These are phyloP conservation scores for Ophion costatus DNA, from an alignment of 2,888 invertebrate species.

Conservation along the genomic window DNA sequence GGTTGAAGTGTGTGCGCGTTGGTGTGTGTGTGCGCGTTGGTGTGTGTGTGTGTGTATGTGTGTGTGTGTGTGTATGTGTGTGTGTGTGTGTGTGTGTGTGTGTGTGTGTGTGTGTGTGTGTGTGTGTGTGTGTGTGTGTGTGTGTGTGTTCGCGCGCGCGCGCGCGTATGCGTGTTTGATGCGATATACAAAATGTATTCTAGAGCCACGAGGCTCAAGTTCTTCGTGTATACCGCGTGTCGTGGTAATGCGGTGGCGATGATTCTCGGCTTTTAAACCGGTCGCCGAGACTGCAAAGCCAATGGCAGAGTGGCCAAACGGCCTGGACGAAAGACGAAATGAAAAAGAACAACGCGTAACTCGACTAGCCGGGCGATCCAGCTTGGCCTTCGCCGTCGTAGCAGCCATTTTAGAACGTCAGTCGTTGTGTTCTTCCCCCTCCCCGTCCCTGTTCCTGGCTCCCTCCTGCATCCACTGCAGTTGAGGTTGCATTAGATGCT, in stretches of 20 bases:
- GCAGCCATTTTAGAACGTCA: constrained; percentile 82
- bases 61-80: too few species aligned
- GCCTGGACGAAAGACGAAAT: constrained; percentile 50
- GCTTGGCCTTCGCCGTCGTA: constrained; percentile 78
- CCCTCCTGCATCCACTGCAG: not conserved
- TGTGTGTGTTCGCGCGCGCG: too few species aligned
- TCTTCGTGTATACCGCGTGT: not conserved
- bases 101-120: too few species aligned
- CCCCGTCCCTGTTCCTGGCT: not conserved
- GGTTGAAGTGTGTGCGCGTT: too few species aligned
- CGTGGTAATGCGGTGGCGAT: constrained; percentile 67
- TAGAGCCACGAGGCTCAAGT: constrained; percentile 31
- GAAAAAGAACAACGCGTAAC: constrained; percentile 44
- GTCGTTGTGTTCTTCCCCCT: constrained; percentile 73
- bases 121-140: too few species aligned
- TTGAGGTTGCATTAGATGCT: constrained; percentile 38
- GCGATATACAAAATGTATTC: too few species aligned
- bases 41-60: too few species aligned
- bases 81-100: too few species aligned
- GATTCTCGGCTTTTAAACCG: constrained; percentile 80
- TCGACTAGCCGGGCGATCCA: constrained; percentile 72
- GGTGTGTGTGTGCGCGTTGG: too few species aligned
- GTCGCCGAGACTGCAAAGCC: constrained; percentile 73
- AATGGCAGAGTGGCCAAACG: constrained; percentile 56
- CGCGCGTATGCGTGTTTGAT: too few species aligned